phyloP scores from a whole-genome alignment of 2,113 vertebrate species.

The Sardina pilchardus region DNA sequence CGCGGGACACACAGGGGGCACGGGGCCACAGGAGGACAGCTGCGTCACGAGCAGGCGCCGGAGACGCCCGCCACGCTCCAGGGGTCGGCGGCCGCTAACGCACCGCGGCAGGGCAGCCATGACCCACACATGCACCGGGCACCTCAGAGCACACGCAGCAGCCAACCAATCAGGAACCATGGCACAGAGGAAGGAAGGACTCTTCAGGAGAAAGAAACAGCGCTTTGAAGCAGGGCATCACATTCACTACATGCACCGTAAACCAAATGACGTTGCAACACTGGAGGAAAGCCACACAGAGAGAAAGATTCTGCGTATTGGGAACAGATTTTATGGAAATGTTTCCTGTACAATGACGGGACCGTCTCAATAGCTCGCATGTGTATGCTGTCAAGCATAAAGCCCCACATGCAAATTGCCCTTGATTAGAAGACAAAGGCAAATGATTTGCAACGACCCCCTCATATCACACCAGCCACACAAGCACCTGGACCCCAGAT shows the following conservation, averaged over 20 bases:
- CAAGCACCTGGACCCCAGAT: not conserved
- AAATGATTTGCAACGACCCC: not conserved
- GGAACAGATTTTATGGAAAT: not conserved
- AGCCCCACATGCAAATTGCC: not conserved
- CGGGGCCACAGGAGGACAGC: not conserved
- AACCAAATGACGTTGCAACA: not conserved
- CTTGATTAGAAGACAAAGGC: slow-evolving; percentile 16
- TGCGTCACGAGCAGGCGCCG: not conserved
- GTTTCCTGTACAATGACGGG: not conserved
- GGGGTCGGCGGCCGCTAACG: not conserved
- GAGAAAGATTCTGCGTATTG: not conserved
- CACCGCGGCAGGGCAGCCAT: not conserved
- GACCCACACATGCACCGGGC: not conserved
- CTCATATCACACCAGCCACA: not conserved
- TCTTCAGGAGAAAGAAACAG: too few relatives aligned
- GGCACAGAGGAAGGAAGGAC: not conserved
- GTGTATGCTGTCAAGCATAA: not conserved
- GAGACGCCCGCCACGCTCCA: not conserved
- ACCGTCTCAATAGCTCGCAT: not conserved
- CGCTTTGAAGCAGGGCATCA: not conserved
- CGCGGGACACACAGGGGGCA: not conserved
- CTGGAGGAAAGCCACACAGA: not conserved
- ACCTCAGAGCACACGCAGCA: not conserved
- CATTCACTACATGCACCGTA: not conserved
- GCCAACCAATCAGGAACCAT: not conserved